phyloP scores from a whole-genome alignment of 2,797 vertebrate genomes.

The Vireo griseus region DNA sequence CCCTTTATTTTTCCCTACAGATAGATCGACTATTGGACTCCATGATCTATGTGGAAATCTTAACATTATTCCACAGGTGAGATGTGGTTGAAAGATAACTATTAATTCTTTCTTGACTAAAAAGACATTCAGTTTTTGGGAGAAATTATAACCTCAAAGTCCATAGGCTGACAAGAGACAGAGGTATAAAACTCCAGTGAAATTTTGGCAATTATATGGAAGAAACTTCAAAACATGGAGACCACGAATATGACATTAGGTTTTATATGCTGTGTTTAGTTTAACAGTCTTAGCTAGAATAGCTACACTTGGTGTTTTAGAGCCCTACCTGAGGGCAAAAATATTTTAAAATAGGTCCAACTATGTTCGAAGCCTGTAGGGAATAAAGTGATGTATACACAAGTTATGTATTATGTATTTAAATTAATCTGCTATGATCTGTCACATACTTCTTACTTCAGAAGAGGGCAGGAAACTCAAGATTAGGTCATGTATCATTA shows the following conservation, averaged over 20 bases:
- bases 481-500: neutral
- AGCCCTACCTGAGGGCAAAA: neutral
- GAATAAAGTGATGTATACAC: neutral
- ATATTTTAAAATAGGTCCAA: neutral
- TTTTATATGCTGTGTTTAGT: neutral
- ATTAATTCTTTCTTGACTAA: neutral
- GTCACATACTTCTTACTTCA: neutral
- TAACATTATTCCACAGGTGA: constrained; percentile 73
- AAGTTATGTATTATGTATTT: neutral
- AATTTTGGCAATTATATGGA: neutral
- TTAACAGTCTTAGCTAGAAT: neutral
- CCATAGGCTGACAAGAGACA: neutral
- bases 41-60: constrained; percentile 65
- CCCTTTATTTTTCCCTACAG: too few relatives aligned
- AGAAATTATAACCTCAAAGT: neutral
- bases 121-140: neutral
- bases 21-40: constrained; percentile 63
- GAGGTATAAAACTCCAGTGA: neutral
- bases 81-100: neutral
- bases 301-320: neutral
- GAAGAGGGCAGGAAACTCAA: neutral
- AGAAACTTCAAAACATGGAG: neutral
- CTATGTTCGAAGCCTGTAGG: neutral
- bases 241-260: neutral
- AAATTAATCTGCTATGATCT: neutral